These are phyloP conservation scores for Torymus texanus DNA, from an alignment of 2,888 invertebrate species.

Conservation along the genomic window DNA sequence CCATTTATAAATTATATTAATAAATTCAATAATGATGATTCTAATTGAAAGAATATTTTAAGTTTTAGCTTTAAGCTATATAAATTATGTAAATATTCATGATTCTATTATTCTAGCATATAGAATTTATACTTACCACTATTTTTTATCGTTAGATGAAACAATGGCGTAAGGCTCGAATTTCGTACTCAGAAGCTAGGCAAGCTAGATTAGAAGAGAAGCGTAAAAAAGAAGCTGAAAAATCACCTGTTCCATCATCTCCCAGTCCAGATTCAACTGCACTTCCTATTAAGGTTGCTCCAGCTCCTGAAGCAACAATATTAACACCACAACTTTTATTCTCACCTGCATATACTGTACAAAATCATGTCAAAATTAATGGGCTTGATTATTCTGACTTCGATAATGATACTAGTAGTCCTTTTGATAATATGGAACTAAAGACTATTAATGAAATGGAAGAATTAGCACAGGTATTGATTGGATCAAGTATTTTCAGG, in stretches of 20 bases:
- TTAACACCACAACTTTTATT: conserved; percentile 72
- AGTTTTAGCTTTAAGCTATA: too few species aligned
- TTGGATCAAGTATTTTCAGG: background rate
- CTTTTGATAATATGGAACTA: conserved; percentile 94
- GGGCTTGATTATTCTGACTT: conserved; percentile 80
- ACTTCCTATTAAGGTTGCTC: conserved; percentile 69
- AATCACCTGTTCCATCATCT: conserved; percentile 75
- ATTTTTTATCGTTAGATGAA: conserved; percentile 75
- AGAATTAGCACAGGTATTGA: conserved; percentile 86
- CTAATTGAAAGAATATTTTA: too few species aligned
- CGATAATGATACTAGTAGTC: conserved; percentile 93
- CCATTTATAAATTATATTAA: too few species aligned
- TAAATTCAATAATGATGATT: too few species aligned
- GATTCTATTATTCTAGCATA: too few species aligned
- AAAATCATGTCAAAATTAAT: conserved; percentile 67
- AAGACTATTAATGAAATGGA: conserved; percentile 96
- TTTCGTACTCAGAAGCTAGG: conserved; percentile 80
- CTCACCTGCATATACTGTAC: conserved; percentile 66
- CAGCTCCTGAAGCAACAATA: conserved; percentile 75
- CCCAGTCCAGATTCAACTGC: conserved; percentile 75
- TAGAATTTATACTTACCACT: too few species aligned
- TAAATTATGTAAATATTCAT: too few species aligned
- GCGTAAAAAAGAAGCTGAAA: conserved; percentile 77
- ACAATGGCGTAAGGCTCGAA: conserved; percentile 83
- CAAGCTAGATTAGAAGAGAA: conserved; percentile 79